These are phyloP conservation scores for Phoxinus dragarum DNA, from an alignment of 2,797 vertebrate species.

Conservation along the genomic window DNA sequence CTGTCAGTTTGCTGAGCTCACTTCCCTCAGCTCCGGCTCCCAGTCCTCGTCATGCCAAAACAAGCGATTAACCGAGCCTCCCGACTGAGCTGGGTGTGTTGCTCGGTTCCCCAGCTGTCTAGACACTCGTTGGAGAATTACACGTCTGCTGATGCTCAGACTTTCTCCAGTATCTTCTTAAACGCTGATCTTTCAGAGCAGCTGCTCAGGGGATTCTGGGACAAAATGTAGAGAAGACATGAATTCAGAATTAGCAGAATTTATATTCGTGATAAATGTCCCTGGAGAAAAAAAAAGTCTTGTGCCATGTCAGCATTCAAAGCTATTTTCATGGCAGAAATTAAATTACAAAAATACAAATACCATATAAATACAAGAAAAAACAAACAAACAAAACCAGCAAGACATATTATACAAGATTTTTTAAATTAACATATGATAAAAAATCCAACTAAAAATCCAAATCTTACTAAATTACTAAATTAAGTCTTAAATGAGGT, in stretches of 20 bases:
- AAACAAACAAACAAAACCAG: too few species aligned
- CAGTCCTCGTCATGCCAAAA: constrained; percentile 66
- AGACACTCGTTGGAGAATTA: constrained; percentile 41
- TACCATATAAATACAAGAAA: too few species aligned
- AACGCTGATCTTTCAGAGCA: constrained; percentile 9
- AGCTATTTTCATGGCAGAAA: too few species aligned
- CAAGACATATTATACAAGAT: too few species aligned
- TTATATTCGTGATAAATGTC: not conserved
- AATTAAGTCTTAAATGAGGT: too few species aligned
- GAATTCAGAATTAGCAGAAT: not conserved
- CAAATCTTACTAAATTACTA: too few species aligned
- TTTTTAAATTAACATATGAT: too few species aligned
- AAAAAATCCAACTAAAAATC: too few species aligned
- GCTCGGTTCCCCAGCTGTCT: constrained; percentile 27
- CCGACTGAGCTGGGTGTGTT: constrained; percentile 39
- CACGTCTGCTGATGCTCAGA: constrained; percentile 18
- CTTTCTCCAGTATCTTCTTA: constrained; percentile 4
- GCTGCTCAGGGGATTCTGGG: constrained; percentile 15
- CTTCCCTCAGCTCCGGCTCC: constrained; percentile 48
- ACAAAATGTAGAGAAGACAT: not conserved
- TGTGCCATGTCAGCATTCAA: too few species aligned
- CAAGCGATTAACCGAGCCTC: constrained; percentile 68
- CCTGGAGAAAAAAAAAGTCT: not conserved
- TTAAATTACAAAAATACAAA: too few species aligned
- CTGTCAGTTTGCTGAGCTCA: not conserved